Evolutionary conservation across 2,113 vertebrate species (phyloP).

Genomic region (Theropithecus gelada): DNA sequence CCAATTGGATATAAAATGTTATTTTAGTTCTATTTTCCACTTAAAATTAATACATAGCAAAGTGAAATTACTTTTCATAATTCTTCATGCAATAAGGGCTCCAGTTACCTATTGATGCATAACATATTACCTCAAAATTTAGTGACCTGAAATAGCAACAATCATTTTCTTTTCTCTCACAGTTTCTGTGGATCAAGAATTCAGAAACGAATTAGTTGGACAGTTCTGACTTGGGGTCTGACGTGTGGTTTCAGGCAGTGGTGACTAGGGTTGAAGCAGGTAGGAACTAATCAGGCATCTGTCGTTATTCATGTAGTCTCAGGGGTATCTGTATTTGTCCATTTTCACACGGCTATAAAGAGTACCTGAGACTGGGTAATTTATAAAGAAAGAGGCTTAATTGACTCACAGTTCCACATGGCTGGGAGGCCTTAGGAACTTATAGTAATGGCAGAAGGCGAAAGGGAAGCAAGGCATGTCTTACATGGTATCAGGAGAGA

Average conservation of each 20-base stretch:
- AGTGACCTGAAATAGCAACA: neutral
- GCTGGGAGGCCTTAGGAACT: too few species aligned
- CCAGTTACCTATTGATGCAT: neutral
- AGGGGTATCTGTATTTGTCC: too few species aligned
- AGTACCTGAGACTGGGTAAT: too few species aligned
- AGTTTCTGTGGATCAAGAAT: neutral
- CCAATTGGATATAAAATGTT: neutral
- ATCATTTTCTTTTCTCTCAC: neutral
- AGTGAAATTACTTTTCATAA: slow-evolving; percentile 7
- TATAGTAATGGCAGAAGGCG: too few species aligned
- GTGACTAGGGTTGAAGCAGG: neutral
- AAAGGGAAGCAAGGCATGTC: too few species aligned
- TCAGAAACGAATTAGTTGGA: neutral
- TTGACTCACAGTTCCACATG: too few species aligned
- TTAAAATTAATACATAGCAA: neutral
- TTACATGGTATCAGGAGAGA: too few species aligned
- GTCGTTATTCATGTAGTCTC: neutral
- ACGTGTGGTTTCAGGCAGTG: neutral
- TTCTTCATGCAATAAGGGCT: neutral
- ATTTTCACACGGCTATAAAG: too few species aligned
- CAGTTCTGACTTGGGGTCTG: neutral
- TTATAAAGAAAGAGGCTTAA: too few species aligned
- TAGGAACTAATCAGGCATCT: neutral
- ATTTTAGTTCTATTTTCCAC: neutral
- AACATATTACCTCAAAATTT: neutral